Percentiles rank a stretch among this genome's conserved stretches.
phyloP scores from a whole-genome alignment of 35 echinoderm and acorn worm species.

The Eucidaris tribuloides region DNA sequence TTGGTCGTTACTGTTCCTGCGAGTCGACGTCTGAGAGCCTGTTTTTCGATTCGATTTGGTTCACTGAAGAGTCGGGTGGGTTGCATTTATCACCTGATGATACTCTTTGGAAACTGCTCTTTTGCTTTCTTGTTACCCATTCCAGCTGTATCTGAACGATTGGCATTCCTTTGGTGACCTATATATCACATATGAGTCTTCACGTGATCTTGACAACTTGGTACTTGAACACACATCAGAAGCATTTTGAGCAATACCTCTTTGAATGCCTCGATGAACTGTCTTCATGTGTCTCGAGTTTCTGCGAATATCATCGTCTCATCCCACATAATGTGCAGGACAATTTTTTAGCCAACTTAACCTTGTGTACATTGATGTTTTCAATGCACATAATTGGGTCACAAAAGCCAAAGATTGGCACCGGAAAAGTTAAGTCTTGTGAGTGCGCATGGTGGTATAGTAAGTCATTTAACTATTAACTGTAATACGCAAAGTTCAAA shows the following conservation, averaged over 20 bases:
- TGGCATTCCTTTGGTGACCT: neutral
- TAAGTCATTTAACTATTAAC: conserved; percentile 52
- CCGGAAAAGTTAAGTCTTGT: conserved; percentile 80
- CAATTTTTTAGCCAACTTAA: conserved; percentile 46
- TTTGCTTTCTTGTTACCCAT: neutral
- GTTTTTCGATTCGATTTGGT: neutral
- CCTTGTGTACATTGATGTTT: conserved; percentile 46
- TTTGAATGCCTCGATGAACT: conserved; percentile 50
- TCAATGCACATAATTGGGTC: conserved; percentile 43
- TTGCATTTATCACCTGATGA: neutral
- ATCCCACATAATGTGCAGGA: conserved; percentile 72
- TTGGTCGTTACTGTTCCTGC: neutral
- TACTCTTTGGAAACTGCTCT: neutral
- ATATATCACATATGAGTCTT: conserved; percentile 93
- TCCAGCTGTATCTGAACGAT: neutral
- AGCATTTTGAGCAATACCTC: conserved; percentile 87
- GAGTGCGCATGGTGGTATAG: conserved; percentile 78
- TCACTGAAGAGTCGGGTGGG: neutral
- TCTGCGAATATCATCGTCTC: conserved; percentile 28
- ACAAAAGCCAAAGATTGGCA: conserved; percentile 94
- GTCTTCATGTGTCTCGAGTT: conserved; percentile 69
- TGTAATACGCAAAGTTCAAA: conserved; percentile 56
- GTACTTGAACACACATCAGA: conserved; percentile 82
- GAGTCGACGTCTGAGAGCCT: neutral
- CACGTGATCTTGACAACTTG: conserved; percentile 50